Evolutionary conservation across 2,113 vertebrate species (phyloP).

Genomic region (Notechis scutatus): DNA sequence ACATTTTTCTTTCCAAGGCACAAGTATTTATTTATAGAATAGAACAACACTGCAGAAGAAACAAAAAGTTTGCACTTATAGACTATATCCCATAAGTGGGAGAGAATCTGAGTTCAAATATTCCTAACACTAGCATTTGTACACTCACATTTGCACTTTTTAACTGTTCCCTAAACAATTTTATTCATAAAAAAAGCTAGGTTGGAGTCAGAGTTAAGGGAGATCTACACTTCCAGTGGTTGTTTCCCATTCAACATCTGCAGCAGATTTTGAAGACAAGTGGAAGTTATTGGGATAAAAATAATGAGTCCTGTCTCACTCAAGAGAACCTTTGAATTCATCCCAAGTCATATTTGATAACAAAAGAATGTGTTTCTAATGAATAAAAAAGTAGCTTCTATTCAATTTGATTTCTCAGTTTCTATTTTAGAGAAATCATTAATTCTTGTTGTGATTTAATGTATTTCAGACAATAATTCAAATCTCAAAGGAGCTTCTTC

Average conservation of each 20-base stretch:
- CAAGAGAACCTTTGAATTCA: background rate
- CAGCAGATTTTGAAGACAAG: background rate
- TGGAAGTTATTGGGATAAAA: background rate
- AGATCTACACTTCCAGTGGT: background rate
- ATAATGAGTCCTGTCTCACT: background rate
- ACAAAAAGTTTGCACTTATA: background rate
- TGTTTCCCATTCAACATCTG: background rate
- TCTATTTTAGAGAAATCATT: background rate
- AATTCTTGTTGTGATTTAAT: conserved; percentile 7
- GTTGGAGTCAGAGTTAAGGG: background rate
- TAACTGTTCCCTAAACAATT: background rate
- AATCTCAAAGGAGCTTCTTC: conserved; percentile 81
- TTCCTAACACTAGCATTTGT: background rate
- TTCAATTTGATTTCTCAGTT: background rate
- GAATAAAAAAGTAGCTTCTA: background rate
- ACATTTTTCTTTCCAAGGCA: background rate
- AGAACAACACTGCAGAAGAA: background rate
- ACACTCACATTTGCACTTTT: background rate
- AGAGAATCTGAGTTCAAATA: background rate
- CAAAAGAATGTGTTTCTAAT: background rate
- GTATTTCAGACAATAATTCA: conserved; percentile 82
- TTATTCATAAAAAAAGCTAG: background rate
- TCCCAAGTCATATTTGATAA: background rate
- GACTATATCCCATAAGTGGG: background rate
- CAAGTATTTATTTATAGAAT: background rate